phyloP scores from a whole-genome alignment of 2,797 vertebrate genomes.

The Eulemur mongoz region DNA sequence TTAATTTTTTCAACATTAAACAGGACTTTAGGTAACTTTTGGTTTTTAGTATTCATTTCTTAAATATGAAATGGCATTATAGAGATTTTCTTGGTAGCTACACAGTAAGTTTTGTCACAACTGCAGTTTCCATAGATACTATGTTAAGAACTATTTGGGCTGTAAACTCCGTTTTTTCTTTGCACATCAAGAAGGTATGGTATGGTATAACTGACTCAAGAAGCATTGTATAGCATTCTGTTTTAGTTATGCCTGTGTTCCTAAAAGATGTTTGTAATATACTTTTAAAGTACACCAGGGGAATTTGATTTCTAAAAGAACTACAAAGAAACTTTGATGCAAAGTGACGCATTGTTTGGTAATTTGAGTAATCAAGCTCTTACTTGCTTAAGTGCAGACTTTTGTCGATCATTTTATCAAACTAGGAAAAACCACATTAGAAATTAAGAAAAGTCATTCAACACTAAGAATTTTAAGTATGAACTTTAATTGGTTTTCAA shows the following conservation, averaged over 20 bases:
- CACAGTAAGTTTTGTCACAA: constrained; percentile 23
- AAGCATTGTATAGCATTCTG: neutral
- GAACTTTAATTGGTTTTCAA: constrained; percentile 32
- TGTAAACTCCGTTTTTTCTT: constrained; percentile 14
- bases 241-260: neutral
- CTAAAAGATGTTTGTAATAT: constrained; percentile 35
- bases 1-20: constrained; percentile 23
- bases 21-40: neutral
- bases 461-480: constrained; percentile 49
- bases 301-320: constrained; percentile 53
- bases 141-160: neutral
- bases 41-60: neutral
- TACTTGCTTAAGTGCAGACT: neutral
- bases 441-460: neutral
- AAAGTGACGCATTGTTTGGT: constrained; percentile 45
- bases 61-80: constrained; percentile 6
- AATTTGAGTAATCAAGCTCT: constrained; percentile 13
- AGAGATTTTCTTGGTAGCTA: constrained; percentile 11
- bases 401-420: constrained; percentile 42
- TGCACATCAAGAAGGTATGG: neutral
- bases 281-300: neutral
- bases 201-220: neutral
- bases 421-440: neutral
- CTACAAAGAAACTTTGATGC: constrained; percentile 17
- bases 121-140: neutral